A percentile compares a stretch with the other conserved stretches of the same genome.
These are phyloP conservation scores for Azorinus chamasolen DNA, from an alignment of 2,888 invertebrate species.

Conservation along the genomic window DNA sequence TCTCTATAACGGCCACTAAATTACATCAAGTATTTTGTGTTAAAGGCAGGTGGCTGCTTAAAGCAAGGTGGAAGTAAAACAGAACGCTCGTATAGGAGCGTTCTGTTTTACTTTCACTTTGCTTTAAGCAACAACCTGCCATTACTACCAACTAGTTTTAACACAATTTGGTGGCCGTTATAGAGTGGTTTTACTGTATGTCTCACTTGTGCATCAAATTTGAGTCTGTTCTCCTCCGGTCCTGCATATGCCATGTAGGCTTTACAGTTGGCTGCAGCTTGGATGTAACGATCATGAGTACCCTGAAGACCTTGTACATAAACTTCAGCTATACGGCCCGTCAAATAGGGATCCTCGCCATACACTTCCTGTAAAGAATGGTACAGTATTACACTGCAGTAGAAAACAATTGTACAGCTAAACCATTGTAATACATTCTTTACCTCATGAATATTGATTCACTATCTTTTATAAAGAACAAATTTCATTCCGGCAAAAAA, in stretches of 20 bases:
- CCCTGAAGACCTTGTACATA: slow-evolving; percentile 84
- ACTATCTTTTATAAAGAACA: no score
- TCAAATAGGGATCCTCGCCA: slow-evolving; percentile 63
- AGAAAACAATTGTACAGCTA: no score
- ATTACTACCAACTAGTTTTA: background rate
- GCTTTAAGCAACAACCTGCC: background rate
- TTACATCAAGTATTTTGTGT: no score
- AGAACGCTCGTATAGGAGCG: background rate
- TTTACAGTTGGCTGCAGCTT: slow-evolving; percentile 83
- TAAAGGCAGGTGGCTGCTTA: no score
- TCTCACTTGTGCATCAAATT: slow-evolving; percentile 32
- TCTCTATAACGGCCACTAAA: no score
- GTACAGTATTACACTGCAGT: no score
- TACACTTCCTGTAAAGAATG: slow-evolving; percentile 32
- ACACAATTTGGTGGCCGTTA: background rate
- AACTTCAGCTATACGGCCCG: slow-evolving; percentile 69
- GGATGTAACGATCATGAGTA: slow-evolving; percentile 75
- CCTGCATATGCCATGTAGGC: slow-evolving; percentile 81
- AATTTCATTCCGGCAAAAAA: no score
- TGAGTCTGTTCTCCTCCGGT: slow-evolving; percentile 78
- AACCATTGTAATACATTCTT: no score
- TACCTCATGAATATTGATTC: no score
- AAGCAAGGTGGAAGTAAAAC: no score
- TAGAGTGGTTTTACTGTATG: no score
- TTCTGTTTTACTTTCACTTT: background rate